These are phyloP conservation scores for Drosophila neonasuta DNA, from an alignment of 2,888 invertebrate species.

Conservation along the genomic window DNA sequence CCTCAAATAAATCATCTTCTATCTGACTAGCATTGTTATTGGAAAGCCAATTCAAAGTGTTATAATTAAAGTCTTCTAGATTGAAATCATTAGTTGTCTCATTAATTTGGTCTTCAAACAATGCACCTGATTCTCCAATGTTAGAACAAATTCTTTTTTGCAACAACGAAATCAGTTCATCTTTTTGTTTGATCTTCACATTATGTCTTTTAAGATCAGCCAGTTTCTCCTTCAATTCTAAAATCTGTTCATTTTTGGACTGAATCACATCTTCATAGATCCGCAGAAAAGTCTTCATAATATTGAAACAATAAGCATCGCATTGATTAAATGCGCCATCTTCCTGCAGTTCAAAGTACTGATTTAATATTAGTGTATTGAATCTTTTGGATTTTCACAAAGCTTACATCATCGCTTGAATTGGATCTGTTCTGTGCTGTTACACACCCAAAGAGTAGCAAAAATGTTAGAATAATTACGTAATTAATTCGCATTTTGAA, in stretches of 20 bases:
- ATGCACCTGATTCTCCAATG: neutral
- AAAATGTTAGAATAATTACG: neutral
- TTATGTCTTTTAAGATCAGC: neutral
- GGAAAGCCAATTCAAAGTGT: no score
- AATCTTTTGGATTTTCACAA: neutral
- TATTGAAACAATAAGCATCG: neutral
- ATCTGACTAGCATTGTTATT: slow-evolving; percentile 1
- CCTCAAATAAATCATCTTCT: no score
- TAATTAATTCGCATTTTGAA: slow-evolving; percentile 6
- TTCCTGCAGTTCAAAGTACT: neutral
- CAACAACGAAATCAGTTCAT: neutral
- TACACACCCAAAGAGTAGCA: neutral
- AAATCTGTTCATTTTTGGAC: neutral
- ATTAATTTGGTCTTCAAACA: slow-evolving; percentile 5
- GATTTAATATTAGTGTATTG: neutral
- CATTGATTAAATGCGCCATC: neutral
- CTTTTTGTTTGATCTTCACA: neutral
- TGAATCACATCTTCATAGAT: neutral
- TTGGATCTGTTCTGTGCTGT: neutral
- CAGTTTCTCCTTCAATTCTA: neutral
- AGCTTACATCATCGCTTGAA: neutral
- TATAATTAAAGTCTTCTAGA: no score
- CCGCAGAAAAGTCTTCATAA: neutral
- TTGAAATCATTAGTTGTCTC: neutral
- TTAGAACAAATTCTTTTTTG: neutral